Evolutionary conservation across 2,888 invertebrate species (phyloP), one percentile per base, ranked within the genome.

Genomic region (Thumatha senex): DNA sequence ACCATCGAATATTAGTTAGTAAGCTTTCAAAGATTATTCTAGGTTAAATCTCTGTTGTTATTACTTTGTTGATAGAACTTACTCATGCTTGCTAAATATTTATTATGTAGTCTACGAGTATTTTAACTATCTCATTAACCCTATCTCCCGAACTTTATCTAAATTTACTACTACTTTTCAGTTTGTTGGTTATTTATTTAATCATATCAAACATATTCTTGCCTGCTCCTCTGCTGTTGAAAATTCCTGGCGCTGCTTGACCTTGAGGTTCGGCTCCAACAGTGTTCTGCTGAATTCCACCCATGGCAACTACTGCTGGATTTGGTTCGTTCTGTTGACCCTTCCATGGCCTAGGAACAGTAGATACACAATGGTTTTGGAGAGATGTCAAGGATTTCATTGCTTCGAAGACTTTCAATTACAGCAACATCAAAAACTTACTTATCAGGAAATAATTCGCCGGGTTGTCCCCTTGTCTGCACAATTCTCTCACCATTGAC

Each of bases 371-470:
- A 14, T 15, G 8, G 10, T 13, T 9, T 24, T 5, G 18, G 5
- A 24, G 18, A 4, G 18, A 5, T 24, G 18, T 24, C 18, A 24
- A 24, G 18, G 5, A 24, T 24, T 24, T 24, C 18, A 24, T 24
- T 24, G n/a, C n/a, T n/a, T n/a, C n/a, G n/a, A n/a, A n/a, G n/a
- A 24, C 5, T 24, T 24, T 24, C 18, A 24, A 24, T 24, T 24
- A 24, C 5, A 24, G 5, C 18, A 24, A 4, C 18, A 24, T 24
- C 18, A 24, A 5, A 24, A 24, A 11, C 82, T 80, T 67, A 90
- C 91, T 91, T 91, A 58, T 91, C 91, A 30, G 91, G 91, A 76
- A 91, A 91, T 0, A 91, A 69, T 77, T 91, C 91, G 4, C 91
- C 91, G 10, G 91, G 91, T 35, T 91, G 91, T 10, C 91, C 91